phyloP scores from a whole-genome alignment of 1,140 invertebrate genomes.

The Tetragnatha versicolor region DNA sequence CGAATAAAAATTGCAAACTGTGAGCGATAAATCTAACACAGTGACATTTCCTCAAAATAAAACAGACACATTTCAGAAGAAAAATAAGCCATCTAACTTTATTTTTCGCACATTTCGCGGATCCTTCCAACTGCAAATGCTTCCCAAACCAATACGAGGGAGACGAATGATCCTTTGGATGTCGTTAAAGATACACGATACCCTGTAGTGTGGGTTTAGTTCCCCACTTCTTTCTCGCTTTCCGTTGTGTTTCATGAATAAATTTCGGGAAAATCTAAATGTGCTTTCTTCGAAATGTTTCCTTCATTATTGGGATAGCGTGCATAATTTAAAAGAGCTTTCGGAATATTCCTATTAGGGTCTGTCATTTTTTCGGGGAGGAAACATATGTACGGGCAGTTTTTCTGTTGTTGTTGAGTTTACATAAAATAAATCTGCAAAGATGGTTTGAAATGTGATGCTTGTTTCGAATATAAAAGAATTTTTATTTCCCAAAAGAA shows the following conservation, averaged over 20 bases:
- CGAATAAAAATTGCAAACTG: constrained; percentile 26
- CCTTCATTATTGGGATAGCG: too few species aligned
- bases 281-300: too few species aligned
- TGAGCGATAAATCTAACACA: constrained; percentile 17
- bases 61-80: neutral
- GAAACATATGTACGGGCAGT: too few species aligned
- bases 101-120: constrained; percentile 2
- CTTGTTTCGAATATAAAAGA: too few species aligned
- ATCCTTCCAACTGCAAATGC: neutral
- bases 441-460: too few species aligned
- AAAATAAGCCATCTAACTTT: constrained; percentile 35
- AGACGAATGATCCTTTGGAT: neutral
- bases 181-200: constrained; percentile 12
- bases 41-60: constrained; percentile 23
- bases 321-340: too few species aligned
- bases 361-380: too few species aligned
- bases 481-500: too few species aligned
- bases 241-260: constrained; percentile 22
- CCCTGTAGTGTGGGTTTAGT: constrained; percentile 9
- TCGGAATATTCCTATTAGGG: too few species aligned
- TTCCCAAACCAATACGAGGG: neutral
- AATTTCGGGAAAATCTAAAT: constrained; percentile 4
- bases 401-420: too few species aligned
- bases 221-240: neutral
- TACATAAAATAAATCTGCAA: too few species aligned